Base-by-base conservation (phyloP, 2,113 vertebrate species). In the Hoplias malabaricus region DNA sequence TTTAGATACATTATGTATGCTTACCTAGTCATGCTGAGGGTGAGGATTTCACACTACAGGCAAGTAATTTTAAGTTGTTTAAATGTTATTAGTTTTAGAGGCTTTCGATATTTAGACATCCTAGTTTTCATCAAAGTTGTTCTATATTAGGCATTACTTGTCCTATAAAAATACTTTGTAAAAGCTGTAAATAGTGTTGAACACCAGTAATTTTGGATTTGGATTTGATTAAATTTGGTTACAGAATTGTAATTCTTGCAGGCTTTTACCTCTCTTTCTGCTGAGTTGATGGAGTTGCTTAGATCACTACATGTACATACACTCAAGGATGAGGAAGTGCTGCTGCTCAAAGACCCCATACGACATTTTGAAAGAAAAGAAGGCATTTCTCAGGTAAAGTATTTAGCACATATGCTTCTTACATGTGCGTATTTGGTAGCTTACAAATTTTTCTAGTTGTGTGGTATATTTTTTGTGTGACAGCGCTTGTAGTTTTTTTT, bases 311-410 rank as follows among this genome's bases (percentile, higher is more conserved):
- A 96, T 56, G 87, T 96, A 70, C 91, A 90, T 75, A 93, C 89
- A 82, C 87, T 98, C 16, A 96, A 93, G 87, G 95, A 96, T 82
- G 95, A 97, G 5, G 97, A 98, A 87, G 92, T 98, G 74, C 86
- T 98, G 84, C 91, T 98, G 86, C 92, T 98, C 72, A 96, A 93
- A 91, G 93, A 96, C 84, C 70, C 90, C 43, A 94, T 91, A 82
- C 93, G 92, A 82, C 88, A 84, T 16, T 34, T 89, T 7, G 87
- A 87, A 73, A 88, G 84, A 80, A 92, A 86, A 73, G 91, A 74
- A 63, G 11, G 71, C 2, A 13, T 84, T 81, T 63, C 84, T 53
- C 93, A 91, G 89, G 92, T 93, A 79, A 12, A 70, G 34, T 25
- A 46, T 43, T 2, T 21, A 46, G 54, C 36, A 14, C 43, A 12